Percentiles rank a stretch among this genome's conserved stretches.
Conservation (phyloP, 35 echinoderm and acorn worm genomes). For the Stichopus chloronotus region DNA sequence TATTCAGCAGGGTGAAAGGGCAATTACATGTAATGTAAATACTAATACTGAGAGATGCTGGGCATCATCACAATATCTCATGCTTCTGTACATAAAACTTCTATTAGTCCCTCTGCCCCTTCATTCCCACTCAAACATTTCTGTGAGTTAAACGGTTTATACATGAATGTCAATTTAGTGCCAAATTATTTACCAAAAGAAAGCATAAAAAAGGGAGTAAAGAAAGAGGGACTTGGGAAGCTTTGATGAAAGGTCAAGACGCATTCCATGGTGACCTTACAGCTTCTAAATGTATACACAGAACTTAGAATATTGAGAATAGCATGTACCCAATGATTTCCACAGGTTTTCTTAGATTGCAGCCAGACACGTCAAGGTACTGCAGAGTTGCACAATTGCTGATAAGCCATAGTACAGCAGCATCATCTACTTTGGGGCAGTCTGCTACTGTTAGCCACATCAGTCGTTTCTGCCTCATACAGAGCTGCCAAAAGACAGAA, state of each 20-base stretch:
- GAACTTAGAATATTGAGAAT: background rate
- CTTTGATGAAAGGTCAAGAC: background rate
- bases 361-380: constrained; percentile 7
- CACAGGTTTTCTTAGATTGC: background rate
- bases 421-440: constrained; percentile 6
- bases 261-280: too few relatives aligned
- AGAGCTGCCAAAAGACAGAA: constrained; percentile 12
- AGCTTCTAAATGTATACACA: background rate
- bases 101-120: too few relatives aligned
- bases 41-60: too few relatives aligned
- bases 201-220: background rate
- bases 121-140: too few relatives aligned
- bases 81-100: too few relatives aligned
- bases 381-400: background rate
- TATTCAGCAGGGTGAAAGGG: too few relatives aligned
- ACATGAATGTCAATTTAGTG: too few relatives aligned
- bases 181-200: too few relatives aligned
- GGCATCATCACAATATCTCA: too few relatives aligned
- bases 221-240: background rate
- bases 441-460: constrained; percentile 23
- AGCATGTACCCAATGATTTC: constrained; percentile 6
- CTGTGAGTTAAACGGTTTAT: too few relatives aligned
- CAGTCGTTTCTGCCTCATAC: background rate
- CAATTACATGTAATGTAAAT: too few relatives aligned
- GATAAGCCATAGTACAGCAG: background rate